Base-by-base conservation (phyloP, 2,797 vertebrate genomes). In the Neopelma chrysocephalum region DNA sequence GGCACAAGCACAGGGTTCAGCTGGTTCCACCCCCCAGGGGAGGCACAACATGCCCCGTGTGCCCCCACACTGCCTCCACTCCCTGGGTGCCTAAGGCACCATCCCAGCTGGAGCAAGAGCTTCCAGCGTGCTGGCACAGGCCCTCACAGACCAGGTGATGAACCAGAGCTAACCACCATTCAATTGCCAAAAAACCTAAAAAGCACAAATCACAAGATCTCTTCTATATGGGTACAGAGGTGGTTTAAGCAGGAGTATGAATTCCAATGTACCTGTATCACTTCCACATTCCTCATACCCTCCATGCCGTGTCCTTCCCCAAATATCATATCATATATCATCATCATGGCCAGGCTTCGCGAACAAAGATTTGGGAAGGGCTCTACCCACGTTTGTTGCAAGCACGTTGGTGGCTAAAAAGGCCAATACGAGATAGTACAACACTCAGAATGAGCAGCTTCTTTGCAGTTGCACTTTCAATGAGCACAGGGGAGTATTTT, bases 111-210 rank as follows among this genome's bases (percentile, higher is more conserved):
- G 25, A 89, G 82, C 40, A 60, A 3, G 68, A 57, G 75, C n/a
- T 84, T 31, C 65, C 51, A 18, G n/a, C 0, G 0, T 2, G 26
- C 25, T 65, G 32, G 69, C 57, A 71, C 4, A 2, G 43, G 31
- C 32, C 6, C 22, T 36, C 6, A 2, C 26, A 60, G 76, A 31
- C 13, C 0, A 0, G 36, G 4, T 79, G 43, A 43, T 15, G 78
- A 71, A 45, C 70, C 42, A 21, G 25, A 91, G 78, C 71, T 27
- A 81, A 66, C 12, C 51, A 81, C 43, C 43, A 27, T 8, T 4
- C 32, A 6, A 4, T 3, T 58, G 57, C 69, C 69, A 56, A 47
- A 60, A 16, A 19, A 5, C 0, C 16, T 17, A 12, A 6, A 26
- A 47, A 38, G 31, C 9, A 22, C 9, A 48, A 10, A 8, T 43